Evolutionary conservation across 1,140 invertebrate species (phyloP), one percentile per base, ranked within the genome.

Genomic region (Caenorhabditis brenneri): DNA sequence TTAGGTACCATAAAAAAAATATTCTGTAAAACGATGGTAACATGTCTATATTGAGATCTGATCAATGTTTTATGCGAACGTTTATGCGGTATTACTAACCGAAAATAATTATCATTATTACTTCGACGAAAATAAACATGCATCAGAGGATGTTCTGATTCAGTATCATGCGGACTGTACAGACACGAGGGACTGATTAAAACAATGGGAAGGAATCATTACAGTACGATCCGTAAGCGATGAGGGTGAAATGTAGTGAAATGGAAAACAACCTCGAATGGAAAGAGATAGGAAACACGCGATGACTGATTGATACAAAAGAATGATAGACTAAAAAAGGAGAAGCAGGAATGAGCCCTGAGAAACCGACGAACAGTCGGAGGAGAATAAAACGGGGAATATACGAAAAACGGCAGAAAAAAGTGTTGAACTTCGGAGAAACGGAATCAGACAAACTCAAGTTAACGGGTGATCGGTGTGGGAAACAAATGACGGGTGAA

Each of bases 61-160:
- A 58, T 58, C 16, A n/a, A 19, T 10, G 29, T 3, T 0, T 65
- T 4, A 10, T 65, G 29, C 29, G 15, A 36, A 65, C 58, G 27
- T 65, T 65, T 65, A 65, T 65, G 15, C 58, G 58, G 58, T 65
- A 65, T 33, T 12, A 74, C 5, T 24, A 22, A 74, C 36, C 65
- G 65, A 74, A 46, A 22, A 46, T 3, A 65, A 33, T 74, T 74
- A 46, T 42, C 65, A 74, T 74, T 74, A 74, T 74, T 74, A 74
- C 36, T 74, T 46, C 65, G 36, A 74, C 24, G 46, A 22, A 24
- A 74, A 33, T 22, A 74, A 74, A 74, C 36, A n/a, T 65, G 58
- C 58, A 58, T 58, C 22, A 58, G 22, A 24, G 58, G 58, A 65
- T 36, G 16, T 19, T 36, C 3, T n/a, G 12, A 42, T 12, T 42